Base-by-base conservation (phyloP, 2,888 invertebrate genomes). In the Pharmacophagus antenor region DNA sequence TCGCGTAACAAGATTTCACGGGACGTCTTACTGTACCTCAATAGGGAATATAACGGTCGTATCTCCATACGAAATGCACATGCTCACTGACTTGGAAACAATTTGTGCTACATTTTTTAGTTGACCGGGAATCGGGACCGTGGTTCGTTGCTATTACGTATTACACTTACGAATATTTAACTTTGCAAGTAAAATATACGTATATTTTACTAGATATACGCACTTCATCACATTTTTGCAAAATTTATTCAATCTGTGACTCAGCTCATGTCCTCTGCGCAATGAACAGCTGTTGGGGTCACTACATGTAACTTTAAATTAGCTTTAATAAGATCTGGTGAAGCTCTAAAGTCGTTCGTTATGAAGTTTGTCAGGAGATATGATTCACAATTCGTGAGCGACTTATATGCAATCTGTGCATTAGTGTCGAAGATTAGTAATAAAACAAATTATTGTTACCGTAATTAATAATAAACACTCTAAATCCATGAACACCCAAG, bases 281-380 rank as follows among this genome's bases (percentile, higher is more conserved):
- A 42, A 25, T 10, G 58, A 54, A 41, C 67, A 66, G 67, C 66
- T 68, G 69, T 58, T 67, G 59, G 65, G 67, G 70, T 70, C 70
- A 63, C 48, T 63, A 62, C 64, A 58, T 58, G 54, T 60, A 55
- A 49, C 52, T 64, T 66, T 58, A 64, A 69, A 68, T 70, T 69
- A 63, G 50, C 58, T 63, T 66, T 70, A 71, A 70, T 70, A 64
- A 63, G 65, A 69, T 64, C 63, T 63, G 66, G 53, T 41, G 64
- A 58, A 58, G 64, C 63, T 64, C 61, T 61, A 55, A 49, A 49
- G 27, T 42, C 48, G 42, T 21, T 49, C 22, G 21, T 49, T 49
- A 59, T 54, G 54, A 59, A 42, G 53, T 59, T 59, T 42, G 42
- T 59, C 59, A 54, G 42, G 42, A 27, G 23, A n/a, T 25, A 27